Base-by-base conservation (phyloP, 1,140 invertebrate species). In the Drosophila lacteicornis region DNA sequence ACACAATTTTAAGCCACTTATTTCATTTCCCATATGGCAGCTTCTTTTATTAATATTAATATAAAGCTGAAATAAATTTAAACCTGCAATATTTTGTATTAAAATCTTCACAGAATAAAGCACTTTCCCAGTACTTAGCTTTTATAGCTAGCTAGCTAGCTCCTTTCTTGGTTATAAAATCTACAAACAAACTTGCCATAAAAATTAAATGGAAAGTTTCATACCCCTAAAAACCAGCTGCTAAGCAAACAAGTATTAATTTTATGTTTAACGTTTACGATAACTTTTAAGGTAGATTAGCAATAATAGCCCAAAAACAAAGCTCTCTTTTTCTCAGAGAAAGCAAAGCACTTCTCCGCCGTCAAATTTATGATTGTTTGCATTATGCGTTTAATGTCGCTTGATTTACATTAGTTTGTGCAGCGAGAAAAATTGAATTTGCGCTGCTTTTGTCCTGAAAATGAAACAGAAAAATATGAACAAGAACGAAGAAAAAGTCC, bases 381-480 rank as follows among this genome's bases (percentile, higher is more conserved):
- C 80, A 75, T 73, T 86, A 67, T 62, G 68, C 76, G 71, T 79
- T 85, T 90, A 90, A 85, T 90, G 85, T 90, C 71, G 49, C 75
- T 74, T 90, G 79, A 90, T 90, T 90, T 85, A 90, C 81, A 85
- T 85, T 90, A 81, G 84, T 79, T 84, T 47, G 53, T 59, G 58
- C 66, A 62, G 40, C 55, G 27, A 43, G 27, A 45, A 51, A 76
- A 77, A 77, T 71, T 59, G 67, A 78, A 82, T 77, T 78, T 78
- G 9, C 40, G 11, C 12, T 15, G 70, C 38, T 73, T 73, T 55
- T 51, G 11, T 30, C n/a, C 40, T 38, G 38, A 45, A 60, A 60
- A 74, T 73, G 25, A 55, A 25, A 49, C 40, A 53, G 56, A 60
- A 67, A 65, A 30, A 2, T 13, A 38, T 17, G 13, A 45, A 36